Evolutionary conservation across 2,797 vertebrate species (phyloP).

Genomic region (Xiphophorus birchmanni): DNA sequence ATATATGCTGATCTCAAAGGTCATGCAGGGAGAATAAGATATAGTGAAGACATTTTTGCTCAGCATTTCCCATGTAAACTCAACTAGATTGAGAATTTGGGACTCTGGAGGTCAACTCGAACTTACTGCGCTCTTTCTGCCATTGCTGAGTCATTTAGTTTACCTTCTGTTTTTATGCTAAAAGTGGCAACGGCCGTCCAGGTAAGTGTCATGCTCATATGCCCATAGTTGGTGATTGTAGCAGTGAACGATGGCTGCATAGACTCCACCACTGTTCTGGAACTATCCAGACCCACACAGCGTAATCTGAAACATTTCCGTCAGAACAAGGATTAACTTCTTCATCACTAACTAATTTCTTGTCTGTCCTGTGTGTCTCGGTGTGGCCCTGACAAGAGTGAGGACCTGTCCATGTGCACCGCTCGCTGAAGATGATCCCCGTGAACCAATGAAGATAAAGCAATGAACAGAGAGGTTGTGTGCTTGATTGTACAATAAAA

Average conservation of each 20-base stretch:
- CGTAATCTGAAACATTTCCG: too few relatives aligned
- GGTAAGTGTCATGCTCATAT: background rate
- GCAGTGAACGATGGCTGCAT: background rate
- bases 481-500: too few relatives aligned
- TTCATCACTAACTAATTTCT: too few relatives aligned
- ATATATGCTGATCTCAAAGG: background rate
- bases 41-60: background rate
- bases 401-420: too few relatives aligned
- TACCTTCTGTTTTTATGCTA: background rate
- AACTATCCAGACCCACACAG: background rate
- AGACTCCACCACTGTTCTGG: background rate
- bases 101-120: background rate
- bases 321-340: too few relatives aligned
- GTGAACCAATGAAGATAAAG: too few relatives aligned
- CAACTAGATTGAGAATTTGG: background rate
- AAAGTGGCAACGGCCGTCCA: background rate
- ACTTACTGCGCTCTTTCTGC: background rate
- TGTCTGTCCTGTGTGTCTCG: too few relatives aligned
- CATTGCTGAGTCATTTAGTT: background rate
- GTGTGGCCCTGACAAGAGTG: too few relatives aligned
- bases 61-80: background rate
- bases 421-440: too few relatives aligned
- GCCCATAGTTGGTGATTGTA: background rate
- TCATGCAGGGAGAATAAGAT: background rate
- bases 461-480: too few relatives aligned